A percentile compares a stretch with the other conserved stretches of the same genome.
Conservation (phyloP, 2,113 vertebrate species). For the Xenopus laevis region DNA sequence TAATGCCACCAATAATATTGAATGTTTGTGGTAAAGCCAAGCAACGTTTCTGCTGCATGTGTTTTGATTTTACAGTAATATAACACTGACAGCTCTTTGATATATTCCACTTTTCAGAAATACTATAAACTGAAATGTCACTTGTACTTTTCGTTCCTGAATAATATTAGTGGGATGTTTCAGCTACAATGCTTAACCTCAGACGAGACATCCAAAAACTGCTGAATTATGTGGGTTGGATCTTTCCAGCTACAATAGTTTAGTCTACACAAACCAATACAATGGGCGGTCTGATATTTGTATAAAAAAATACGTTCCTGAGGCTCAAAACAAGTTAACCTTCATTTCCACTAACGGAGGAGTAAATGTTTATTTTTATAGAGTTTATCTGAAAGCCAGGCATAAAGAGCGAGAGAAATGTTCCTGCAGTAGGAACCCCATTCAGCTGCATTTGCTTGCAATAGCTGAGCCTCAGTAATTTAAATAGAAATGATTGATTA, state of each 20-base stretch:
- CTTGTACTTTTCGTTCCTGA: slow-evolving; percentile 14
- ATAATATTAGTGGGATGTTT: slow-evolving; percentile 9
- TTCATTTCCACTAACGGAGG: slow-evolving; percentile 2
- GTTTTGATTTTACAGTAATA: too few relatives aligned
- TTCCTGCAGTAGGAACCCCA: too few relatives aligned
- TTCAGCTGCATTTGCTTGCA: too few relatives aligned
- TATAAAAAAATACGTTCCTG: slow-evolving; percentile 11
- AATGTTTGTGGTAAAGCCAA: too few relatives aligned
- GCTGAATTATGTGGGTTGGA: slow-evolving; percentile 5
- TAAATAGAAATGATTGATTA: too few relatives aligned
- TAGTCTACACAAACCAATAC: slow-evolving; percentile 3
- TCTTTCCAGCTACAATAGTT: neutral
- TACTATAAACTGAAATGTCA: slow-evolving; percentile 2
- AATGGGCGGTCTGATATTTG: slow-evolving; percentile 23
- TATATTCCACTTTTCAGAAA: slow-evolving; percentile 7
- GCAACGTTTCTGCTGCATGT: too few relatives aligned
- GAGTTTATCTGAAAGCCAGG: too few relatives aligned
- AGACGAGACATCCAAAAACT: slow-evolving; percentile 23
- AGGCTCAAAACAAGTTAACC: slow-evolving; percentile 2
- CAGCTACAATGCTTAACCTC: slow-evolving; percentile 26
- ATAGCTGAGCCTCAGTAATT: too few relatives aligned
- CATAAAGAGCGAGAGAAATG: too few relatives aligned
- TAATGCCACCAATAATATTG: too few relatives aligned
- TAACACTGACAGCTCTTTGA: slow-evolving; percentile 14
- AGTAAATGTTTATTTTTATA: slow-evolving; percentile 15